Base-by-base conservation (phyloP, 2,797 vertebrate genomes). In the Lepilemur septentrionalis region DNA sequence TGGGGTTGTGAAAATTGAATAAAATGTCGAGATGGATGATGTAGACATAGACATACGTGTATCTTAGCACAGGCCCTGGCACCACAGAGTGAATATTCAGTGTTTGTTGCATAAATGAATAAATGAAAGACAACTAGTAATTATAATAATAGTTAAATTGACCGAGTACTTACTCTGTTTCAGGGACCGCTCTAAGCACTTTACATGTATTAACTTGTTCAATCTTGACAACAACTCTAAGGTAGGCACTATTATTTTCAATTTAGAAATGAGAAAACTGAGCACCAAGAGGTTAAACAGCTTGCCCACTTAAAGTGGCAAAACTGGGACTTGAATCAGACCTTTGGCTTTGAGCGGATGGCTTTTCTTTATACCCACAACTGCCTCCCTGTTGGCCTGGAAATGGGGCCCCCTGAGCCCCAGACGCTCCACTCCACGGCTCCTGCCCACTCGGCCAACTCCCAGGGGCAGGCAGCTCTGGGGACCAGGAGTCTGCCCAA, bases 81-180 rank as follows among this genome's bases (percentile, higher is more conserved):
- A 69, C 7, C 41, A 52, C 46, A 43, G 8, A 48, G 25, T 79
- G 52, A 93, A 32, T 57, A 63, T 11, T 67, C 28, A 48, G 23
- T 63, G 75, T 95, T 89, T 87, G 46, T 89, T 95, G 55, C 28
- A 30, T 63, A 41, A 43, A 61, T 63, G 41, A 96, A 50, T 73
- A 63, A 55, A 43, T 88, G 8, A 95, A 81, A 9, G 76, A 23
- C 23, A 65, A 35, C 70, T 70, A 32, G 38, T 93, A 59, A 94
- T 93, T 91, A 94, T 7, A 63, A 61, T 70, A 55, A 67, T 14
- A 23, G 61, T 52, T 82, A 70, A 69, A 69, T 59, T 91, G 81
- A 46, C 57, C 43, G 35, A 87, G 57, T 18, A 3, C 28, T 72
- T 80, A 63, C 11, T 59, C 4, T 38, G 22, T 63, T 78, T 80